Base-by-base conservation (phyloP, 2,888 invertebrate genomes). In the Baronia brevicornis region DNA sequence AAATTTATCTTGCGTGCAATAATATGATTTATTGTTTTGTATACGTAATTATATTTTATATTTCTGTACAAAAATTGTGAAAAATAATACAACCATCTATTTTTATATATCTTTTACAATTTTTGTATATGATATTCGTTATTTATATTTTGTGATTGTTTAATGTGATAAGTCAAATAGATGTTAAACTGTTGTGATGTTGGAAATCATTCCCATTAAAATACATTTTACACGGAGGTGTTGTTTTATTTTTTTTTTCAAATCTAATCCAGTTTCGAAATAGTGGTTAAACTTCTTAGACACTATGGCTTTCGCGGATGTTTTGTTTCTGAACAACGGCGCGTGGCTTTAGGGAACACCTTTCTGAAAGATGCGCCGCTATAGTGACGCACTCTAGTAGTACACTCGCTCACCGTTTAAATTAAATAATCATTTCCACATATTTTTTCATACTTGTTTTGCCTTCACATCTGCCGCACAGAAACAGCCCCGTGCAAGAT, bases 201-300 rank as follows among this genome's bases (percentile, higher is more conserved):
- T 74, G 67, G 69, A 66, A 65, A 63, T 67, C 73, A 74, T 75
- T 74, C 65, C 66, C 77, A 80, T 75, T 82, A 82, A 82, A 79
- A 75, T 73, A 74, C 75, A 75, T 78, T 80, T 78, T 78, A 72
- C 74, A 78, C 71, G 41, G 42, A 30, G 35, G 28, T 20, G 13
- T 46, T 26, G 40, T 65, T 67, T 65, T 61, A 60, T 61, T 65
- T 46, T 35, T 21, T 15, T 23, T 29, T 29, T 34, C 5, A 28
- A 8, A 10, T 19, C 7, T 20, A 7, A 21, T n/a, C 11, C 18
- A n/a, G n/a, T 8, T 15, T 10, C 5, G n/a, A n/a, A n/a, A n/a
- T n/a, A n/a, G n/a, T n/a, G n/a, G n/a, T n/a, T n/a, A n/a, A n/a
- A n/a, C n/a, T n/a, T n/a, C n/a, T n/a, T n/a, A n/a, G n/a, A n/a